Evolutionary conservation across 2,797 vertebrate genomes (phyloP), one percentile per base, ranked within the genome.

Genomic region (Pteronotus mesoamericanus): DNA sequence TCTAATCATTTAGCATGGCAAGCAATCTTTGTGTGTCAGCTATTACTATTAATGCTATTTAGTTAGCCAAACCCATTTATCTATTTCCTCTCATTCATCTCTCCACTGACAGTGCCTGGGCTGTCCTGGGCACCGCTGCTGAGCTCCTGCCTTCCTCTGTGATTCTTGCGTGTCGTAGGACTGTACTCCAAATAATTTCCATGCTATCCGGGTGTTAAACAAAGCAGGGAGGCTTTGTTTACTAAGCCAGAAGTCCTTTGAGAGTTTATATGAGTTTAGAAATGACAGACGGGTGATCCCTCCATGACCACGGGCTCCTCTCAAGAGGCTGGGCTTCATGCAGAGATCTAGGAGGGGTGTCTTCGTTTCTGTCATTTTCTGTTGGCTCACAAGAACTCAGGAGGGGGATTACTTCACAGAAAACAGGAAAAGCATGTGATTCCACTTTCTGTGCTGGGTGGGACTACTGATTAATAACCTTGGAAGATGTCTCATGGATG

Each of bases 171-270:
- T 18, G 8, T 39, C 39, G 15, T 29, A 21, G 1, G 19, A 42
- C 57, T 72, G 16, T 34, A 22, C 12, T 77, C 21, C n/a, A 46
- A 42, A 19, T 64, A 39, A 14, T 18, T 7, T 46, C 26, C 22
- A 39, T 14, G 14, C 15, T 26, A 0, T 24, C 32, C 53, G 10
- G 11, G 59, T 74, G 22, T 92, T 48, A n/a, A n/a, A n/a, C 21
- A 14, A 6, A n/a, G 5, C 22, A 37, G 9, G 34, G 6, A 46
- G 24, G 15, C 16, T 15, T 39, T 48, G 7, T 53, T 64, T 59
- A 39, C 11, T 61, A 79, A 91, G 29, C 59, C 68, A 59, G 32
- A 26, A 82, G 69, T 87, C 74, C 64, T 93, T 48, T 16, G n/a
- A 68, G 87, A 74, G 39, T 68, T 74, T 2, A 6, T 9, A 34